Evolutionary conservation across 2,797 vertebrate genomes (phyloP).

Genomic region (Periparus ater): DNA sequence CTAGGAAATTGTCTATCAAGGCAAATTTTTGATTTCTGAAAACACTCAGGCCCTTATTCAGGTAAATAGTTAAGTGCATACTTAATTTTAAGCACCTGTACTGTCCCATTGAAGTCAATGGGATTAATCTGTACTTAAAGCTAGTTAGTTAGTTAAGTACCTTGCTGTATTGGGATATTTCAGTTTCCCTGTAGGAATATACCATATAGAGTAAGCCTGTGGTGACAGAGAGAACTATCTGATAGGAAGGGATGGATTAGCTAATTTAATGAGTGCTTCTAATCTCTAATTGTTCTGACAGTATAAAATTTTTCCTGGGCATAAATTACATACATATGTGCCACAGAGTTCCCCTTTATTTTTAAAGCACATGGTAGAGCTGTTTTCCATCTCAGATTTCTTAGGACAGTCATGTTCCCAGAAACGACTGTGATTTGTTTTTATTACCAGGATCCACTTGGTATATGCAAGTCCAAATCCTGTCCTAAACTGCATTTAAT

Average conservation of each 20-base stretch:
- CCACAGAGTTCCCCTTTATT: constrained; percentile 28
- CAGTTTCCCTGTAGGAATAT: constrained; percentile 18
- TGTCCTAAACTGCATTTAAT: constrained; percentile 44
- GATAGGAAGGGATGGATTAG: constrained; percentile 64
- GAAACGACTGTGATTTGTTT: neutral
- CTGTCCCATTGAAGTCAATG: neutral
- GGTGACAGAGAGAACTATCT: constrained; percentile 59
- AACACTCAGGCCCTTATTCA: constrained; percentile 13
- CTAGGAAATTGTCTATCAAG: constrained; percentile 46
- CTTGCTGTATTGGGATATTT: constrained; percentile 26
- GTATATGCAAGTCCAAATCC: neutral
- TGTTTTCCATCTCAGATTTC: constrained; percentile 49
- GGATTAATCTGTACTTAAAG: constrained; percentile 30
- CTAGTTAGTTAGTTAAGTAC: neutral
- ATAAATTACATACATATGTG: constrained; percentile 63
- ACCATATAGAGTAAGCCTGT: constrained; percentile 19
- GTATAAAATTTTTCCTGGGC: constrained; percentile 49
- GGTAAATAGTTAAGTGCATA: constrained; percentile 20
- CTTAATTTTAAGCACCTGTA: constrained; percentile 59
- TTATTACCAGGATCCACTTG: constrained; percentile 30
- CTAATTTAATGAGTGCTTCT: constrained; percentile 53
- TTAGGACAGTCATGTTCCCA: constrained; percentile 44
- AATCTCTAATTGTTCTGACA: constrained; percentile 66
- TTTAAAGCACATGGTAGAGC: constrained; percentile 38
- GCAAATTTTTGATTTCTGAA: neutral